Evolutionary conservation across 2,888 invertebrate genomes (phyloP), one percentile per base, ranked within the genome.

Genomic region (Lottia gigantea): DNA sequence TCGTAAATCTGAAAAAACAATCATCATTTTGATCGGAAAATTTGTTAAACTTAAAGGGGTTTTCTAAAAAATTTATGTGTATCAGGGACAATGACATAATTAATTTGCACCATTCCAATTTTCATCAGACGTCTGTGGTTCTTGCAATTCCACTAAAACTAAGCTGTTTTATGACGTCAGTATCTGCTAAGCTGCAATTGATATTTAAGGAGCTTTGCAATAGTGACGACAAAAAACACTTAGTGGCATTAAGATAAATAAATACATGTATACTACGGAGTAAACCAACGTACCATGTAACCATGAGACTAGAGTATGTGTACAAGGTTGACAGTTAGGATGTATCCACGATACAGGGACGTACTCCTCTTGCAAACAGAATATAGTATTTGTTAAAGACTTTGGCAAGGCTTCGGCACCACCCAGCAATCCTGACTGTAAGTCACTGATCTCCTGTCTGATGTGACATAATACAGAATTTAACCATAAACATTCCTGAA

Each of bases 281-380:
- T 6, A 8, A 40, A 40, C 11, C 40, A 1, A 40, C 75, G 72
- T 69, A 87, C 87, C 85, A 71, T 80, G 76, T 7, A 86, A 79
- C 88, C 88, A 88, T 16, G 87, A 85, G 46, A 82, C 72, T 1
- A 88, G 80, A 19, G 84, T 82, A 75, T 87, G 87, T 12, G 85
- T 85, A 72, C 83, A 81, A n/a, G 87, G 87, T 74, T 85, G 85
- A 62, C 82, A 80, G 76, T 85, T 86, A 25, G 84, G 85, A 75
- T 87, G 87, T 26, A 85, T 76, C 88, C 88, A 88, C 19, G 83
- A 79, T 14, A 83, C 78, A 0, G 88, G 88, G 8, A 88, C 85
- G 68, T 82, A 81, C 64, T 87, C 86, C 64, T 83, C 82, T 72
- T 83, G 82, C 61, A 88, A 78, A 72, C 84, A 82, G 64, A 73